Percentiles rank a stretch among this genome's conserved stretches.
Conservation (phyloP, 2,888 invertebrate genomes). For the Amaurobius ferox region DNA sequence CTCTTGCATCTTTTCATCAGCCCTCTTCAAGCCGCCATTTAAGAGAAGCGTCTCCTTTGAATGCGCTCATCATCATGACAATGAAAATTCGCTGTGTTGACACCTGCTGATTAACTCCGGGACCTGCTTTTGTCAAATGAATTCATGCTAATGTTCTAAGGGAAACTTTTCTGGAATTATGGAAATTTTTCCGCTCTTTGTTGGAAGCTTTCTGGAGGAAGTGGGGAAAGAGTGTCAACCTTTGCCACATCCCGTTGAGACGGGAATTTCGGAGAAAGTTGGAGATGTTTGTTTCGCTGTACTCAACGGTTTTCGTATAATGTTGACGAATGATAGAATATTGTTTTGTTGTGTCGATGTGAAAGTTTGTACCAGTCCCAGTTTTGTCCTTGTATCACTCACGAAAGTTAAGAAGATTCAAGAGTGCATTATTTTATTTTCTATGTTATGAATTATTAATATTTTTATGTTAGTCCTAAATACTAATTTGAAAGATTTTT, state of each 20-base stretch:
- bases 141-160: constrained; percentile 49
- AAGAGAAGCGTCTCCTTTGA: background rate
- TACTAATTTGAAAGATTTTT: too few species aligned
- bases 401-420: too few species aligned
- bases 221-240: background rate
- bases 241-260: background rate
- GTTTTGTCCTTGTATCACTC: too few species aligned
- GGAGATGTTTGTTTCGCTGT: too few species aligned
- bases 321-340: too few species aligned
- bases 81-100: constrained; percentile 50
- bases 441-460: too few species aligned
- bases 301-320: too few species aligned
- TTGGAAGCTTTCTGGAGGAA: background rate
- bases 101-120: constrained; percentile 67
- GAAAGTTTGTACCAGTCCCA: too few species aligned
- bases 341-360: too few species aligned
- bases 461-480: too few species aligned
- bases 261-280: background rate
- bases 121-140: constrained; percentile 60
- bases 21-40: constrained; percentile 16
- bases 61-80: constrained; percentile 67
- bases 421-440: too few species aligned
- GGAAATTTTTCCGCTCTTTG: constrained; percentile 8
- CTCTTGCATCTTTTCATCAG: constrained; percentile 38
- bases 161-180: background rate